These are phyloP conservation scores for Sturnira hondurensis DNA, from an alignment of 2,113 vertebrate genomes.

Conservation along the genomic window DNA sequence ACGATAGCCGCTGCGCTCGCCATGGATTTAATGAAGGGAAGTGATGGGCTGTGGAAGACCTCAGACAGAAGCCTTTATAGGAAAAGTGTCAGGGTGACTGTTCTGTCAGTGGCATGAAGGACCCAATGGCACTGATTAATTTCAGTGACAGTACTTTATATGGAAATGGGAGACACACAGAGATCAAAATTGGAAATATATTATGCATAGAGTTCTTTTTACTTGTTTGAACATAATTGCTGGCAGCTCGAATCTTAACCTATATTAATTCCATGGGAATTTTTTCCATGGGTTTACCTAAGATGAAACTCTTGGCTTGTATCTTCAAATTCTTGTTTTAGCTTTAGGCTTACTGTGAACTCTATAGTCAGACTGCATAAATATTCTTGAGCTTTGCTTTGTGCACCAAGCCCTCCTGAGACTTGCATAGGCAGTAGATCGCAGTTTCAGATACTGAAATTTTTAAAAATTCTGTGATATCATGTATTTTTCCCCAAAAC, in stretches of 20 bases:
- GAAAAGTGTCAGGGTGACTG: constrained; percentile 36
- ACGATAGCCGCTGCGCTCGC: neutral
- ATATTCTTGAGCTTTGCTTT: constrained; percentile 41
- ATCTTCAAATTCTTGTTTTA: constrained; percentile 62
- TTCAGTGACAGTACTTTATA: constrained; percentile 38
- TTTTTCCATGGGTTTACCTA: constrained; percentile 27
- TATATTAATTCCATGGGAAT: constrained; percentile 15
- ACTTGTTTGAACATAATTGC: constrained; percentile 22
- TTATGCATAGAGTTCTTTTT: neutral
- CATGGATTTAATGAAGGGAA: constrained; percentile 40
- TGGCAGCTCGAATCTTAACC: neutral
- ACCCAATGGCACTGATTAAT: constrained; percentile 47
- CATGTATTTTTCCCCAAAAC: constrained; percentile 27
- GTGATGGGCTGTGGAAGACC: constrained; percentile 24
- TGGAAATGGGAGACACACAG: neutral
- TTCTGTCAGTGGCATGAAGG: neutral
- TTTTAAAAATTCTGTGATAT: constrained; percentile 25
- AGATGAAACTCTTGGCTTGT: constrained; percentile 41
- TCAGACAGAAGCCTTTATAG: constrained; percentile 29
- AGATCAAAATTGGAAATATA: neutral
- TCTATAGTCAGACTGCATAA: constrained; percentile 38
- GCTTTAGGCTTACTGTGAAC: constrained; percentile 57
- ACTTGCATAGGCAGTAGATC: neutral
- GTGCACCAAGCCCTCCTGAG: constrained; percentile 14
- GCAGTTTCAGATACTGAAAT: constrained; percentile 33